A percentile compares a stretch with the other conserved stretches of the same genome.
phyloP scores from a whole-genome alignment of 1,140 invertebrate genomes.

The Glomeris maerens region DNA sequence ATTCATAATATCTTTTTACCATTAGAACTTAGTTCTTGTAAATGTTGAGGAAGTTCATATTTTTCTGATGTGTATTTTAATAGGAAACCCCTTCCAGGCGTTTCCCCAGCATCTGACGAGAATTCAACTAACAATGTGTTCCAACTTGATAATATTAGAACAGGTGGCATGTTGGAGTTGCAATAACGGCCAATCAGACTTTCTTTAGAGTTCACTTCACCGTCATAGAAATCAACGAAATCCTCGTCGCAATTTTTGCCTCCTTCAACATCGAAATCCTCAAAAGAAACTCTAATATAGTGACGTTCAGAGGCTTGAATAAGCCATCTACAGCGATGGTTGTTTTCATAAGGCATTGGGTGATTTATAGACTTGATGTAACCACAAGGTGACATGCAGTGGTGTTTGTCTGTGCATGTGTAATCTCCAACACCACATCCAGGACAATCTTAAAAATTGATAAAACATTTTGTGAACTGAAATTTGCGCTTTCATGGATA shows the following conservation, averaged over 20 bases:
- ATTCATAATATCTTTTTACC: too few species aligned
- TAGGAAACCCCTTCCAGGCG: constrained; percentile 20
- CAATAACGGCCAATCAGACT: constrained; percentile 21
- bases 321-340: constrained; percentile 23
- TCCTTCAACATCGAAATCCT: constrained; percentile 23
- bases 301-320: constrained; percentile 18
- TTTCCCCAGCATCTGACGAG: constrained; percentile 18
- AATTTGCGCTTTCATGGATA: too few species aligned
- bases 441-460: constrained; percentile 20
- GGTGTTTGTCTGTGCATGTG: constrained; percentile 16
- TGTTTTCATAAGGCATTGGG: constrained; percentile 21
- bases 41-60: constrained; percentile 16
- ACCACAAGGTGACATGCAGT: constrained; percentile 19
- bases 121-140: constrained; percentile 22
- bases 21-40: constrained; percentile 14
- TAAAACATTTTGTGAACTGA: too few species aligned
- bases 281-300: constrained; percentile 23
- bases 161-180: constrained; percentile 18
- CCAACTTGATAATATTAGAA: constrained; percentile 21
- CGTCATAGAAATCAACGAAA: constrained; percentile 21
- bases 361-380: constrained; percentile 22
- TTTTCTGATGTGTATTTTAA: constrained; percentile 18
- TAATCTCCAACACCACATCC: constrained; percentile 23
- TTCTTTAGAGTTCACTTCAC: constrained; percentile 12
- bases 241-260: constrained; percentile 20